A percentile compares a stretch with the other conserved stretches of the same genome.
Evolutionary conservation across 2,888 invertebrate genomes (phyloP).

Genomic region (Harpalus rubripes): DNA sequence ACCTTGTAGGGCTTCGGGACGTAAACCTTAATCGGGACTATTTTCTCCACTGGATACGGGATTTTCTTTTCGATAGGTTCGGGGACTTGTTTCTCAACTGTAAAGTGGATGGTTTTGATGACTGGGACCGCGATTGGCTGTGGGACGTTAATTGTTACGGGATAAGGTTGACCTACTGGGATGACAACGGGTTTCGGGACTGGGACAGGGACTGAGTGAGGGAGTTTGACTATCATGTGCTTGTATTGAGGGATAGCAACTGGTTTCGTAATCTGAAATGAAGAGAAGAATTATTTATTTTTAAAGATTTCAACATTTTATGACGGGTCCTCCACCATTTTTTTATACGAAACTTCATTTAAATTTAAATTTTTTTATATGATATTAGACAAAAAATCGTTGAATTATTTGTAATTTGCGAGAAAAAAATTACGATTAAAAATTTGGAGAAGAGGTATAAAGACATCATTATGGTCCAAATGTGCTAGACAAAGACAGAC

Average conservation of each 20-base stretch:
- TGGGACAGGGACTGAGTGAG: slow-evolving; percentile 80
- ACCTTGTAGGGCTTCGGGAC: slow-evolving; percentile 85
- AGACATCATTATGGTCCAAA: too few relatives aligned
- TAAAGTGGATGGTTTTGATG: slow-evolving; percentile 84
- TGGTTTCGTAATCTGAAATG: slow-evolving; percentile 83
- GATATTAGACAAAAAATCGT: too few relatives aligned
- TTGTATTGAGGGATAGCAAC: slow-evolving; percentile 80
- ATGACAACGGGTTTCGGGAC: slow-evolving; percentile 78
- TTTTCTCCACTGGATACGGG: slow-evolving; percentile 84
- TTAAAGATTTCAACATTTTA: too few relatives aligned
- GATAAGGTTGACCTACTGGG: slow-evolving; percentile 76
- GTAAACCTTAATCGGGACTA: slow-evolving; percentile 84
- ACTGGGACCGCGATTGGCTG: slow-evolving; percentile 85
- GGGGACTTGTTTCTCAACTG: slow-evolving; percentile 86
- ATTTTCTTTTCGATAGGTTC: slow-evolving; percentile 84
- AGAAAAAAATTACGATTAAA: too few relatives aligned
- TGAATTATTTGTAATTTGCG: too few relatives aligned
- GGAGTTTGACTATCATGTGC: slow-evolving; percentile 77
- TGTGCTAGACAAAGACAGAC: too few relatives aligned
- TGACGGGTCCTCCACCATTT: too few relatives aligned
- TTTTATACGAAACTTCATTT: too few relatives aligned
- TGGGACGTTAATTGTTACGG: slow-evolving; percentile 81
- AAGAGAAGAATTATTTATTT: not conserved
- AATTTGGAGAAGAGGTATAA: too few relatives aligned
- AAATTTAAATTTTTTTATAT: too few relatives aligned